Evolutionary conservation across 2,113 vertebrate genomes (phyloP).

Genomic region (Spea multiplicata): DNA sequence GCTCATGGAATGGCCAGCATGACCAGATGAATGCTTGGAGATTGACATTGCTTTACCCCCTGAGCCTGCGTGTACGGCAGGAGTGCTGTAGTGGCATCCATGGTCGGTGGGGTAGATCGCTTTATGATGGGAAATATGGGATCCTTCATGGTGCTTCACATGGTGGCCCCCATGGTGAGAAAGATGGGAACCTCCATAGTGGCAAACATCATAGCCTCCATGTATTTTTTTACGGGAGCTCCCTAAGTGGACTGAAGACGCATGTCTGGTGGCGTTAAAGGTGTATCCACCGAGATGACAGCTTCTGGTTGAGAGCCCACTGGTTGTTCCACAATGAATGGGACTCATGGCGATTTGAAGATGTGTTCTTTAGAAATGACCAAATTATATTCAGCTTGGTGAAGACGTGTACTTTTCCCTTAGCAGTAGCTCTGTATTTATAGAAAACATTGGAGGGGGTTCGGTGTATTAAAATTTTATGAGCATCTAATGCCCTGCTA

Average conservation of each 20-base stretch:
- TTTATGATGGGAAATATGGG: neutral
- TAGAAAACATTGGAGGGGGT: no score
- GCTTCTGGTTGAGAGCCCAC: neutral
- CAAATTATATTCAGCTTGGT: no score
- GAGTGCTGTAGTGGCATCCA: neutral
- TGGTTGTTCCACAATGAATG: neutral
- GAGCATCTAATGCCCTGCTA: no score
- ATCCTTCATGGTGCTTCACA: neutral
- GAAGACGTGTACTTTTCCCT: no score
- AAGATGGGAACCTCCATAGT: neutral
- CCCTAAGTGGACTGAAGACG: neutral
- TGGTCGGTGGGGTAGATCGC: neutral
- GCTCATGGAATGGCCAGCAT: conserved; percentile 1
- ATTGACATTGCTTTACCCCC: conserved; percentile 6
- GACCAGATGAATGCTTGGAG: neutral
- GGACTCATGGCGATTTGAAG: neutral
- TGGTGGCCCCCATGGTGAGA: neutral
- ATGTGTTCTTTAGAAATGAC: no score
- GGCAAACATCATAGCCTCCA: neutral
- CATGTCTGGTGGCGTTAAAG: neutral
- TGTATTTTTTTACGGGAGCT: neutral
- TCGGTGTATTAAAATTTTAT: no score
- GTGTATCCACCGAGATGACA: neutral
- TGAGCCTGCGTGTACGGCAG: conserved; percentile 3
- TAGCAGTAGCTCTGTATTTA: no score